Evolutionary conservation across 2,888 invertebrate species (phyloP).

Genomic region (Suillia variegata): DNA sequence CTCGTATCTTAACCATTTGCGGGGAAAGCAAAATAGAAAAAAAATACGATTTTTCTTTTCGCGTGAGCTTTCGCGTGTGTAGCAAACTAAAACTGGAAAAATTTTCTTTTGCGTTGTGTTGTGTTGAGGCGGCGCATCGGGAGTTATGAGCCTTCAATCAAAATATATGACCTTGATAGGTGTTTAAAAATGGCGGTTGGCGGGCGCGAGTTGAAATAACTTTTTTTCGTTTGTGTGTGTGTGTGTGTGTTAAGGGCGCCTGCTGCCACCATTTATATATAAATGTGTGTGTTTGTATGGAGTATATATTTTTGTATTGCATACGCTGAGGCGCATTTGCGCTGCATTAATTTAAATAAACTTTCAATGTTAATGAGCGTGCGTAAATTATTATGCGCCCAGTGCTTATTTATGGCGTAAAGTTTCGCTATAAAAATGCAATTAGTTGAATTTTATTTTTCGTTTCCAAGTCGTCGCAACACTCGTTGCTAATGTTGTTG

Average conservation of each 20-base stretch:
- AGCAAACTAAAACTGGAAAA: too few species aligned
- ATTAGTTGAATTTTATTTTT: not conserved
- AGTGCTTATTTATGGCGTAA: not conserved
- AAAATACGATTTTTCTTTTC: too few species aligned
- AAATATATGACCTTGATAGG: constrained; percentile 1
- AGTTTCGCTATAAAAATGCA: constrained; percentile 3
- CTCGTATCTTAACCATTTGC: too few species aligned
- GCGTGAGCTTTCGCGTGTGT: too few species aligned
- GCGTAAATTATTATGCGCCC: not conserved
- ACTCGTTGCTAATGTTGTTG: too few species aligned
- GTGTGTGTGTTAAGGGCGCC: too few species aligned
- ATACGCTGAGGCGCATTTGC: not conserved
- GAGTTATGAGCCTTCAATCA: constrained; percentile 1
- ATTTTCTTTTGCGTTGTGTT: too few species aligned
- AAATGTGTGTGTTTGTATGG: too few species aligned
- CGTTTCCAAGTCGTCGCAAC: not conserved
- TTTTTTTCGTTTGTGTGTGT: not conserved
- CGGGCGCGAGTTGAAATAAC: not conserved
- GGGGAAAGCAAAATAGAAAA: too few species aligned
- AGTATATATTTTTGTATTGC: not conserved
- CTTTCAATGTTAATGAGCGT: not conserved
- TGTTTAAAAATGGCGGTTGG: not conserved
- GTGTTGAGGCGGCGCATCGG: too few species aligned
- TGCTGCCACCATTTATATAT: too few species aligned
- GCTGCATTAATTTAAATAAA: constrained; percentile 3